Conservation (phyloP, 2,797 vertebrate genomes). For the Trachops cirrhosus region DNA sequence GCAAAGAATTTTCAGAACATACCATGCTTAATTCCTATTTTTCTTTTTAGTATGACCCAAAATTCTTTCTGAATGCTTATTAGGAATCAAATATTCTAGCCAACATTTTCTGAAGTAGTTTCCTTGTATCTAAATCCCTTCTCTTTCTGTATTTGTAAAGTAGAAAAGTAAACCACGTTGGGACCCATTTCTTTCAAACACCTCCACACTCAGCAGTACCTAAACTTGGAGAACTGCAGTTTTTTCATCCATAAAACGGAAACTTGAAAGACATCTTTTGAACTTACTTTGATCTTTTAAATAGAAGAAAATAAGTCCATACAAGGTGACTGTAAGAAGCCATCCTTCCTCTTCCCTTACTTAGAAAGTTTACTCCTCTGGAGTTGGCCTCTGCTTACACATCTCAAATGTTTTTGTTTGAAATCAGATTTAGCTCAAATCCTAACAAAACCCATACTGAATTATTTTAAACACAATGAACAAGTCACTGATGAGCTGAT, state of each 20-base stretch:
- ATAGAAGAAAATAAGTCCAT: not conserved
- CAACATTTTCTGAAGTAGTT: slow-evolving; percentile 17
- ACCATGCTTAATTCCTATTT: not conserved
- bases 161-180: not conserved
- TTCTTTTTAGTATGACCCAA: not conserved
- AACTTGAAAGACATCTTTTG: not conserved
- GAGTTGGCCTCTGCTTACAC: not conserved
- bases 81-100: slow-evolving; percentile 30
- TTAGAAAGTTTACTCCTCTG: not conserved
- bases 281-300: slow-evolving; percentile 24
- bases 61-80: slow-evolving; percentile 21
- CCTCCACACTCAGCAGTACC: not conserved
- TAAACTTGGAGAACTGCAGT: not conserved
- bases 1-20: not conserved
- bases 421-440: slow-evolving; percentile 36
- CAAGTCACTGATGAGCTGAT: not conserved
- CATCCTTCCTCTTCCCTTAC: not conserved
- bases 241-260: not conserved
- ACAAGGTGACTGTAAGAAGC: slow-evolving; percentile 15
- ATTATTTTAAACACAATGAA: slow-evolving; percentile 32
- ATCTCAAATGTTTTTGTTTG: not conserved
- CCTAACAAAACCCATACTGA: not conserved
- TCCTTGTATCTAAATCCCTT: slow-evolving; percentile 2
- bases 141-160: slow-evolving; percentile 6
- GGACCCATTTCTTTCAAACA: not conserved